A percentile compares a stretch with the other conserved stretches of the same genome.
phyloP scores from a whole-genome alignment of 2,888 invertebrate species.

The Deroplatys truncata region DNA sequence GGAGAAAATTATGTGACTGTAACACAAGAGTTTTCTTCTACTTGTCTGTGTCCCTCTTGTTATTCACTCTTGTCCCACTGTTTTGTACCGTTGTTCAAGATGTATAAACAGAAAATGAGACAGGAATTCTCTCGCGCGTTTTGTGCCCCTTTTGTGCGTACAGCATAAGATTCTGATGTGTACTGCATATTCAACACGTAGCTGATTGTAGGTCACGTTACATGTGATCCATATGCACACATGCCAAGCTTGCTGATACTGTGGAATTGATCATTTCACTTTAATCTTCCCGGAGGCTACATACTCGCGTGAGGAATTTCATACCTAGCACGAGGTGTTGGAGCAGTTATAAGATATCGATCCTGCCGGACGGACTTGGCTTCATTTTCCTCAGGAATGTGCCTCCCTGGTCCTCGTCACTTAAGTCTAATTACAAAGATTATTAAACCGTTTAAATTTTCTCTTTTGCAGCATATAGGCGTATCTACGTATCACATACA shows the following conservation, averaged over 20 bases:
- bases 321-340: background rate
- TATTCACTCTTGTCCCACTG: no score
- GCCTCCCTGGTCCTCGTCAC: background rate
- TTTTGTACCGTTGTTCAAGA: no score
- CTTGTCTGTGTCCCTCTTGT: no score
- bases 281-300: background rate
- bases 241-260: background rate
- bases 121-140: no score
- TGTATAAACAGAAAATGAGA: no score
- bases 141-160: no score
- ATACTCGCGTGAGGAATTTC: background rate
- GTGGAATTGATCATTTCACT: background rate
- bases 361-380: background rate
- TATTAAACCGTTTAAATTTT: no score
- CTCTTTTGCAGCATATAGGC: background rate
- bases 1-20: no score
- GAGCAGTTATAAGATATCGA: background rate
- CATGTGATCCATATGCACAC: background rate
- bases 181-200: background rate
- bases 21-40: no score
- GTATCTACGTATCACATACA: no score
- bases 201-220: background rate
- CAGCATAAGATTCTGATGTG: background rate
- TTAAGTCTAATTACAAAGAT: background rate
- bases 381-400: background rate